Conservation (phyloP, 2,797 vertebrate genomes). For the Scarus forsteni region DNA sequence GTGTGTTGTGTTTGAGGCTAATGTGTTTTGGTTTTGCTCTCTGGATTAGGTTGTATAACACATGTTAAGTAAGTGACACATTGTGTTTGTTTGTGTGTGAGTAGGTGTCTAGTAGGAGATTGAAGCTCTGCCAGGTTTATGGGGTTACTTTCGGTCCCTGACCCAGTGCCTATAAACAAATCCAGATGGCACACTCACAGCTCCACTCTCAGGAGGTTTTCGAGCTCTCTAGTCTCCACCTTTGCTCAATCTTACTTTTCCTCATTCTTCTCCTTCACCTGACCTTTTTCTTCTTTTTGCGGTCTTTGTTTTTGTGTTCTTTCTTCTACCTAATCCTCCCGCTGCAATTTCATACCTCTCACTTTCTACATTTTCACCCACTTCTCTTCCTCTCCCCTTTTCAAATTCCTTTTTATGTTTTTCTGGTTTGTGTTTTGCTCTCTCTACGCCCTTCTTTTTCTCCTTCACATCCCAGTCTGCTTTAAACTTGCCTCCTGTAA, state of each 20-base stretch:
- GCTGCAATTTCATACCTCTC: neutral
- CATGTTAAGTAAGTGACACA: conserved; percentile 29
- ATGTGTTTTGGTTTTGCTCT: conserved; percentile 34
- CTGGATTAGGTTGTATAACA: conserved; percentile 49
- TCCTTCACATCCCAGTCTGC: neutral
- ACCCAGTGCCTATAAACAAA: conserved; percentile 71
- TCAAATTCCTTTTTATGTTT: neutral
- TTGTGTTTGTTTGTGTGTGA: conserved; percentile 9
- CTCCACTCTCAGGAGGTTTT: conserved; percentile 46
- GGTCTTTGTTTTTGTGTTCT: neutral
- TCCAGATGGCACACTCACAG: conserved; percentile 66
- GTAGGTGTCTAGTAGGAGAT: conserved; percentile 42
- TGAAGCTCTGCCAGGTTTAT: conserved; percentile 42
- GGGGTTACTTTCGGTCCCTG: conserved; percentile 68
- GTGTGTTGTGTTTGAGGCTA: conserved; percentile 25
- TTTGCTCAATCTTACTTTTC: conserved; percentile 23
- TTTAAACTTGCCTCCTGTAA: conserved; percentile 1
- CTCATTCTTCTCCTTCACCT: conserved; percentile 1
- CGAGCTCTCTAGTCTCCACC: conserved; percentile 39
- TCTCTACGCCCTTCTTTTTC: neutral
- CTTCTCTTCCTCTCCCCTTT: neutral
- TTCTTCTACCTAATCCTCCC: neutral
- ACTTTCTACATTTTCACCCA: neutral
- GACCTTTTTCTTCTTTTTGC: neutral
- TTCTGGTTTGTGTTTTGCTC: neutral